Base-by-base conservation (phyloP, 1,140 invertebrate species). In the Drosophila takahashii region DNA sequence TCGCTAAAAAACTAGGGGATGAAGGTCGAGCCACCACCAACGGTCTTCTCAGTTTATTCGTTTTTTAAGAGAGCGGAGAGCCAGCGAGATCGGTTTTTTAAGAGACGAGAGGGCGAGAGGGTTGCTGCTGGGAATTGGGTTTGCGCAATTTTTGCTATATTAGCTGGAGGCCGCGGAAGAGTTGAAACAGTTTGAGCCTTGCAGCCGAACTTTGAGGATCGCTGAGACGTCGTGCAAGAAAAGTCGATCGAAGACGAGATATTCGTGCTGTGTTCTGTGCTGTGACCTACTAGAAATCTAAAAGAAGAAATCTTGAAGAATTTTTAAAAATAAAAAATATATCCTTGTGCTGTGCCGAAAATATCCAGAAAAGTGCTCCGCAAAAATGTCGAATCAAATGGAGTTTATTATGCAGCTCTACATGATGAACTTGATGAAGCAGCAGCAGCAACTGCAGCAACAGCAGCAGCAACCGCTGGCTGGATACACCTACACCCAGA, bases 391-490 rank as follows among this genome's bases (percentile, higher is more conserved):
- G 41, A 90, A 87, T 52, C 90, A 92, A 92, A 80, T 92, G 87
- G 90, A 92, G 73, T 78, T 92, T 52, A 89, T 92, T 27, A 91
- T 92, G 90, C 90, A 92, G 51, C 81, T 92, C 44, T 92, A 92
- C 57, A 90, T 92, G 90, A 92, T 92, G 90, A 92, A 91, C 54
- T 73, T 92, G 56, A 52, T 90, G 74, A 90, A 91, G 57, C 90
- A 91, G 32, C 90, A 91, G 27, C 90, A 91, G 11, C 74, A 80
- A 5, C 71, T 75, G 18, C 77, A 65, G 26, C 67, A 75, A 8
- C 78, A 70, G n/a, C 64, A 67, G 10, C 74, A 77, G 45, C 72
- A 64, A 26, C 64, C 37, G 36, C 76, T 71, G 34, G 11, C 79
- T 18, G 59, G 48, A 50, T 77, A 73, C 51, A 61, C 62, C 2